These are phyloP conservation scores for Caenorhabditis tropicalis DNA, from an alignment of 1,140 invertebrate species.

Conservation along the genomic window DNA sequence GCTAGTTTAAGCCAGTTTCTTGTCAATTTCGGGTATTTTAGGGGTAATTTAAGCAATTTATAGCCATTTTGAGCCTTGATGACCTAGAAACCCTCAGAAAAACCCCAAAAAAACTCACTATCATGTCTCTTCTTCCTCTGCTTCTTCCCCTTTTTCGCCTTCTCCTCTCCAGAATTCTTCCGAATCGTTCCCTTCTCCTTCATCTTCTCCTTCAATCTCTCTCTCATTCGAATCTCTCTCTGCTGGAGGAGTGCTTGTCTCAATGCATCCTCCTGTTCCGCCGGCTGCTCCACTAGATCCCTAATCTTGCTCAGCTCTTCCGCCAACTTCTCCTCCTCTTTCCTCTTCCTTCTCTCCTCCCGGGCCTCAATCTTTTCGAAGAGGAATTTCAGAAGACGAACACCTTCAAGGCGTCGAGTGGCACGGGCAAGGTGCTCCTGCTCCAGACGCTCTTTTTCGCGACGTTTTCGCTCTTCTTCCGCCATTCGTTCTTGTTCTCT, in stretches of 20 bases:
- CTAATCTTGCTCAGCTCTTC: conserved; percentile 29
- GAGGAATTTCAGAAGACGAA: conserved; percentile 46
- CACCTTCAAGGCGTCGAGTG: conserved; percentile 32
- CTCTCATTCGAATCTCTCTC: conserved; percentile 6
- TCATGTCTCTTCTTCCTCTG: not conserved
- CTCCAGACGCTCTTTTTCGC: not conserved
- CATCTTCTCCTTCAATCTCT: conserved; percentile 43
- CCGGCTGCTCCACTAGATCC: not conserved
- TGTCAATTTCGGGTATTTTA: no score
- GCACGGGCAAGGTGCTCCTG: not conserved
- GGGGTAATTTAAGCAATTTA: no score
- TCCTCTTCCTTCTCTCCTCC: conserved; percentile 19
- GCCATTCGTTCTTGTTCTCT: conserved; percentile 47
- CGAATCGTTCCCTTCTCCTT: not conserved
- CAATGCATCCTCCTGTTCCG: conserved; percentile 43
- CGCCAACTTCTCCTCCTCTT: conserved; percentile 7
- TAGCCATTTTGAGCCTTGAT: no score
- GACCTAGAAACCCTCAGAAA: no score
- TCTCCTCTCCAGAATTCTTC: not conserved
- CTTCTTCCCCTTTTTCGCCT: not conserved
- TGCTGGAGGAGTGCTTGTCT: conserved; percentile 12
- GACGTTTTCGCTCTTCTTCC: conserved; percentile 22
- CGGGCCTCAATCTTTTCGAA: conserved; percentile 43
- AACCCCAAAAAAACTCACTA: not conserved
- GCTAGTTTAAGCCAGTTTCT: no score